Evolutionary conservation across 2,797 vertebrate genomes (phyloP), one percentile per base, ranked within the genome.

Genomic region (Threskiornis aethiopicus): DNA sequence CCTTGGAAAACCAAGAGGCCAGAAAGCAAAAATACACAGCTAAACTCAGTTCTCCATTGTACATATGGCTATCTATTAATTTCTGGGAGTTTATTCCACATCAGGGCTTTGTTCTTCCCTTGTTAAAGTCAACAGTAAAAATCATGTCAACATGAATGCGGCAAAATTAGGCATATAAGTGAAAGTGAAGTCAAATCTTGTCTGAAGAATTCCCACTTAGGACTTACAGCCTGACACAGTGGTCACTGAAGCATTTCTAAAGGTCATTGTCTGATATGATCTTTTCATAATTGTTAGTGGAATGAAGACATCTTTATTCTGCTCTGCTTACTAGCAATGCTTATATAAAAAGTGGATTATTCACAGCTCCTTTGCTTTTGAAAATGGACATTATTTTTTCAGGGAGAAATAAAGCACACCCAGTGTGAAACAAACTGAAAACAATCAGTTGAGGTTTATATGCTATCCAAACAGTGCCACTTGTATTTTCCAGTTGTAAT

Each of bases 261-360:
- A 96, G 93, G 76, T 94, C 85, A 77, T 84, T 95, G 89, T 94
- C 87, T 92, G 90, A 89, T 93, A 96, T 62, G 82, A 94, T 97
- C 94, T 96, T 96, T 96, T 90, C 93, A 84, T 94, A 96, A 95
- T 86, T 96, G 76, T 92, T 93, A 91, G 87, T 85, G 72, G 78
- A 95, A 96, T 89, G 90, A 95, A 89, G 79, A 92, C 82, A 94
- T 93, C 87, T 93, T 96, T 96, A 96, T 96, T 97, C 93, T 96
- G 92, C 93, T 93, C 93, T 87, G 94, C 84, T 97, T 92, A 92
- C 86, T 95, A 67, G 65, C 78, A 93, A 41, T 87, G 84, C 69
- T 87, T 87, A 89, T 78, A 72, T 89, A 78, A 95, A 93, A 94
- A 4, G 6, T 62, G 65, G 61, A 93, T 91, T 95, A 95, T 94